These are phyloP conservation scores for Trinorchestia longiramus DNA, from an alignment of 1,140 invertebrate genomes.

Conservation along the genomic window DNA sequence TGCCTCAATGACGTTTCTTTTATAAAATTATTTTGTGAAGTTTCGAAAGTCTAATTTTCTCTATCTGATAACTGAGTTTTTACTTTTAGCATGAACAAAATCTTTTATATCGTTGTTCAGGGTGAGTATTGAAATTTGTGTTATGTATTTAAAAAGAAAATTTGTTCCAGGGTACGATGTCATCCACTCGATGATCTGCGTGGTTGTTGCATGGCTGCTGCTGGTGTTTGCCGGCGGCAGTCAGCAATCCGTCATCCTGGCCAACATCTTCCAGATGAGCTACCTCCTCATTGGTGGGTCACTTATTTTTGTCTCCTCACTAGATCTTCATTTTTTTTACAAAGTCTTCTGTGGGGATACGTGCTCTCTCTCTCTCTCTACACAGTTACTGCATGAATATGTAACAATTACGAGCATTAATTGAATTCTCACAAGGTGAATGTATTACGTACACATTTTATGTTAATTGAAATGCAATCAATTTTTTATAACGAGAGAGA, in stretches of 20 bases:
- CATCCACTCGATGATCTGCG: conserved; percentile 80
- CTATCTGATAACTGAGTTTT: not conserved
- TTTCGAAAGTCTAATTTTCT: not conserved
- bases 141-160: not conserved
- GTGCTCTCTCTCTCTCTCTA: too few relatives aligned
- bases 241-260: conserved; percentile 75
- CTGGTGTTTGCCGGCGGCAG: conserved; percentile 75
- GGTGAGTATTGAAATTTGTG: not conserved
- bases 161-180: conserved; percentile 73
- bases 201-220: conserved; percentile 79
- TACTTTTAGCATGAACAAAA: not conserved
- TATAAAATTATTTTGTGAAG: not conserved
- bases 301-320: not conserved
- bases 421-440: too few relatives aligned
- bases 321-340: not conserved
- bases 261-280: conserved; percentile 85
- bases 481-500: too few relatives aligned
- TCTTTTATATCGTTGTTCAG: not conserved
- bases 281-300: conserved; percentile 77
- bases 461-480: too few relatives aligned
- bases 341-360: too few relatives aligned
- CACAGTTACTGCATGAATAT: too few relatives aligned
- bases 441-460: too few relatives aligned
- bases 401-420: too few relatives aligned
- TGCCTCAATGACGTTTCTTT: not conserved